These are phyloP conservation scores for Machaerirhynchus nigripectus DNA, from an alignment of 2,113 vertebrate genomes.

Conservation along the genomic window DNA sequence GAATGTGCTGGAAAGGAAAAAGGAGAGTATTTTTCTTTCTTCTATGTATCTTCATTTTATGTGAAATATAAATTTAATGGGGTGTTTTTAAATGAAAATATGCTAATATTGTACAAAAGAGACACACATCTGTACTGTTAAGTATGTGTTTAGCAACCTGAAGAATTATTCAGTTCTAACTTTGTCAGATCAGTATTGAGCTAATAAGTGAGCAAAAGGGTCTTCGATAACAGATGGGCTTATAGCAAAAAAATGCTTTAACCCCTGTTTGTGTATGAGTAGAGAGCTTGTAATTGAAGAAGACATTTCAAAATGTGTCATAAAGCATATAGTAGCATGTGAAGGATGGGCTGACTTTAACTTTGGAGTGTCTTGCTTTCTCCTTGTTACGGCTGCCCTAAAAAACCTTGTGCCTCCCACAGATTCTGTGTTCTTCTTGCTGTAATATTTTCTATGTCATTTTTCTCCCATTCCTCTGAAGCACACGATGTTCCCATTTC, in stretches of 20 bases:
- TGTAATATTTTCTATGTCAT: constrained; percentile 60
- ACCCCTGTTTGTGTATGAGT: background rate
- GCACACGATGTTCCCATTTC: constrained; percentile 56
- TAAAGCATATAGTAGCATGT: background rate
- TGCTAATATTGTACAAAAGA: background rate
- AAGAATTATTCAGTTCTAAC: background rate
- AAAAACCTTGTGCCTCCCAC: background rate
- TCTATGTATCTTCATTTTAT: background rate
- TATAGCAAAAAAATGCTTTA: background rate
- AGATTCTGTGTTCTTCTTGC: constrained; percentile 34
- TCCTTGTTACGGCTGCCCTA: constrained; percentile 31
- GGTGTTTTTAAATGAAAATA: background rate
- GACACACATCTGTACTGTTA: background rate
- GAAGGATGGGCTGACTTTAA: constrained; percentile 16
- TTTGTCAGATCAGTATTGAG: background rate
- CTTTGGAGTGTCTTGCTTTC: constrained; percentile 17
- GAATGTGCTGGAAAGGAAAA: background rate
- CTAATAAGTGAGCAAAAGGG: background rate
- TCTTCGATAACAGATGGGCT: background rate
- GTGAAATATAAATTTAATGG: background rate
- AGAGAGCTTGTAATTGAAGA: background rate
- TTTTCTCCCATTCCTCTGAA: constrained; percentile 44
- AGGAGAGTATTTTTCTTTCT: background rate
- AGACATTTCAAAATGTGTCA: background rate
- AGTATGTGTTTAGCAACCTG: background rate